A percentile compares a stretch with the other conserved stretches of the same genome.
phyloP scores from a whole-genome alignment of 2,113 vertebrate genomes.

The Tragelaphus strepsiceros region DNA sequence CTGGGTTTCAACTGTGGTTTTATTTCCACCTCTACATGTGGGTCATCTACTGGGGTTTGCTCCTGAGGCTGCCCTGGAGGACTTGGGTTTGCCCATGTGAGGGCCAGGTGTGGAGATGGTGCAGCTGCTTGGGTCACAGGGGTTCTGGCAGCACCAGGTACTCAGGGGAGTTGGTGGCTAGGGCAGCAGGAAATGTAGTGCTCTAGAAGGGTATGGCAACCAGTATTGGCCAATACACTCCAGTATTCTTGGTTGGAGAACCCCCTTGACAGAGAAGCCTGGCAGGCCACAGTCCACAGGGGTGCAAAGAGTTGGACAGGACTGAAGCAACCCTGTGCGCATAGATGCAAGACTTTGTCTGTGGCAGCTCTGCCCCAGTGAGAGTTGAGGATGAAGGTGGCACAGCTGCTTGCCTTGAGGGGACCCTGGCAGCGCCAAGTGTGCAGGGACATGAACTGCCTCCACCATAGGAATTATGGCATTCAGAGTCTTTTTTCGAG shows the following conservation, averaged over 20 bases:
- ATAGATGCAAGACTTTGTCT: not conserved
- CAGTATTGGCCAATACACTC: not conserved
- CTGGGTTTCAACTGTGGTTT: not conserved
- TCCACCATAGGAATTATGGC: not conserved
- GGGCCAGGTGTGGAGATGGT: not conserved
- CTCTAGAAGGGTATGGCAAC: not conserved
- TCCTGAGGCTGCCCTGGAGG: not conserved
- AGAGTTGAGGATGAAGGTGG: not conserved
- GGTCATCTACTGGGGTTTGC: not conserved
- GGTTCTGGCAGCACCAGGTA: not conserved
- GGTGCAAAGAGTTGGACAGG: not conserved
- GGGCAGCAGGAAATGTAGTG: not conserved
- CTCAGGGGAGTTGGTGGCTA: not conserved
- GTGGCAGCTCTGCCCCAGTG: not conserved
- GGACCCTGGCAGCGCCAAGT: not conserved
- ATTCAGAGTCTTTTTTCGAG: not conserved
- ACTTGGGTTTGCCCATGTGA: not conserved
- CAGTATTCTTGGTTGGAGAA: not conserved
- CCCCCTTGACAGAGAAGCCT: not conserved
- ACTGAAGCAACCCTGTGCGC: fast-evolving
- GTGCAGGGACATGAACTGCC: not conserved
- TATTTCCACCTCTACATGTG: not conserved
- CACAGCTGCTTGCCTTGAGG: fast-evolving
- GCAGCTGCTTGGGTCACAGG: not conserved
- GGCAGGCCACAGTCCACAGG: not conserved